These are phyloP conservation scores for Parnassius orleans DNA, from an alignment of 2,888 invertebrate genomes.

Conservation along the genomic window DNA sequence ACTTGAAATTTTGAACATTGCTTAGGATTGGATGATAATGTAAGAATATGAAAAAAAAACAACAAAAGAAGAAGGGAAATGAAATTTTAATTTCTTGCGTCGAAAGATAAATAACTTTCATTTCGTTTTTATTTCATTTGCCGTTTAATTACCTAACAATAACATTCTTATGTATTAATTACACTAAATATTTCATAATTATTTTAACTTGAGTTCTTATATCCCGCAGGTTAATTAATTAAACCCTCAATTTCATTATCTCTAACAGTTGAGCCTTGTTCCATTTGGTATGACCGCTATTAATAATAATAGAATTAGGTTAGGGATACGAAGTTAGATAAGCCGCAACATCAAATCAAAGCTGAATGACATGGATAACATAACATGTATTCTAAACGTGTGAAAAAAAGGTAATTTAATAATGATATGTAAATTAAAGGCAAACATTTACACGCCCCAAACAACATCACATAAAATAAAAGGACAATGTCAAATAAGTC, in stretches of 20 bases:
- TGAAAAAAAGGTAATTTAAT: background rate
- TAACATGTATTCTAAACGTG: background rate
- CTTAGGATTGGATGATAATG: no score
- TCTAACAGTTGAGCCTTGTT: conserved; percentile 14
- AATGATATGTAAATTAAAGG: background rate
- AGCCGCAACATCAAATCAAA: conserved; percentile 3
- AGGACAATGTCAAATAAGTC: background rate
- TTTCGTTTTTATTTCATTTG: no score
- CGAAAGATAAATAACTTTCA: no score
- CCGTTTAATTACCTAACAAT: no score
- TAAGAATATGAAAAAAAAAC: no score
- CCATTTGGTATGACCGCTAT: conserved; percentile 15
- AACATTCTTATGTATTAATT: no score
- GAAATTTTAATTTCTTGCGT: no score
- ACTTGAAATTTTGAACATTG: no score
- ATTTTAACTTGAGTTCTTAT: no score
- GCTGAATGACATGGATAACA: background rate
- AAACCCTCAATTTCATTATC: conserved; percentile 15
- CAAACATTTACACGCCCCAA: background rate
- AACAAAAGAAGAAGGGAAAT: no score
- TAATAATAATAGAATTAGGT: conserved; percentile 19
- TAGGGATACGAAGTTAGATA: conserved; percentile 4
- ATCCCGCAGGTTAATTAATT: conserved; percentile 12
- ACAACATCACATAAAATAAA: background rate
- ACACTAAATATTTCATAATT: no score